Evolutionary conservation across 2,797 vertebrate species (phyloP), one percentile per base, ranked within the genome.

Genomic region (Pseudochaenichthys georgianus): DNA sequence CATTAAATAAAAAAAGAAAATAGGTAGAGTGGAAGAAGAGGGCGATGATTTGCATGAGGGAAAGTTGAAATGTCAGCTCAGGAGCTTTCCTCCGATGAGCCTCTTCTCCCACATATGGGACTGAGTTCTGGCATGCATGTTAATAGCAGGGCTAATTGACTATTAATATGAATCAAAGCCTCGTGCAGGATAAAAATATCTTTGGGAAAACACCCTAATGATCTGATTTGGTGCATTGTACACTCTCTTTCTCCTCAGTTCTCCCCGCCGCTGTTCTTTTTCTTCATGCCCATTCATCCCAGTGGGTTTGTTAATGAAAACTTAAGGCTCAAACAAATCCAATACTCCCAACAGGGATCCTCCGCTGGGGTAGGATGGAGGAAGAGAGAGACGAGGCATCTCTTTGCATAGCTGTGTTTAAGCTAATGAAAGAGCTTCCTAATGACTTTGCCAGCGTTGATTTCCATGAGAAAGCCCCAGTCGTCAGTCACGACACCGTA

Each of bases 401-500:
- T 86, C 75, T 81, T 79, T 86, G 81, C 82, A 77, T 63, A 64
- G 82, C 84, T 86, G 84, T 91, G 84, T 92, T 91, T 87, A 84
- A 82, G 82, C 84, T 89, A 88, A 92, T 90, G 81, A 89, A 90
- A 92, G 64, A 86, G 74, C 75, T 75, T 61, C 64, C 86, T 94
- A 94, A 94, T 93, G 89, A 92, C 88, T 85, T 80, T 80, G 77
- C 83, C 76, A 64, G 77, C 5, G 55, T 82, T 89, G 81, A 92
- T 90, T 91, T 92, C 88, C 87, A 90, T 91, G 82, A 89, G 84
- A 89, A 88, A 90, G 84, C 77, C 60, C 77, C 75, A 88, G 90
- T 87, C 85, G 92, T 93, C 87, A 87, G 87, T 91, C 88, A 89
- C 86, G 70, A 92, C 85, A 85, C 85, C 81, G 85, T 85, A 92